Evolutionary conservation across 2,797 vertebrate species (phyloP).

Genomic region (Cuculus canorus): DNA sequence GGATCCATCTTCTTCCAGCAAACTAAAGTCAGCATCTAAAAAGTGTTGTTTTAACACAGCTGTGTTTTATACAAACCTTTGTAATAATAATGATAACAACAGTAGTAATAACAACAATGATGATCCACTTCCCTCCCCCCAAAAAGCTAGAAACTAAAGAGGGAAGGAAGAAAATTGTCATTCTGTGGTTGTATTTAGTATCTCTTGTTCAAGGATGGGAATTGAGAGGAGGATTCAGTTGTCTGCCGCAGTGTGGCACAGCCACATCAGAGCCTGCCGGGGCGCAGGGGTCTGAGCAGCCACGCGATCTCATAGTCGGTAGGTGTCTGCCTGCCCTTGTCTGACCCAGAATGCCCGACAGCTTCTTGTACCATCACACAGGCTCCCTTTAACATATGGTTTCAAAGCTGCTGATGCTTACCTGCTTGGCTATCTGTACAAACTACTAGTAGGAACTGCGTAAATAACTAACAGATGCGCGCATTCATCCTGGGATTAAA

Average conservation of each 20-base stretch:
- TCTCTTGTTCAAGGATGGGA: background rate
- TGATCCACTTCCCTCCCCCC: no score
- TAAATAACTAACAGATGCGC: conserved; percentile 32
- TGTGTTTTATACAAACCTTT: background rate
- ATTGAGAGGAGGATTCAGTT: background rate
- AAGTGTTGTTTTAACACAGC: background rate
- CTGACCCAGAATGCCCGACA: background rate
- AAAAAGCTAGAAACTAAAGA: background rate
- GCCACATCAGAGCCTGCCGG: background rate
- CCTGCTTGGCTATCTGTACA: conserved; percentile 59
- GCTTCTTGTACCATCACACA: background rate
- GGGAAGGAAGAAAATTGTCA: background rate
- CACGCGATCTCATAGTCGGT: background rate
- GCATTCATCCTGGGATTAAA: conserved; percentile 12
- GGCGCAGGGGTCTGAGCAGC: background rate
- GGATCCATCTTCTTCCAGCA: background rate
- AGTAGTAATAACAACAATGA: no score
- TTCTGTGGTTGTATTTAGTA: background rate
- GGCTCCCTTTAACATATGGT: conserved; percentile 4
- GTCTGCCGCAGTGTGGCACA: background rate
- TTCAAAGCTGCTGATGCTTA: conserved; percentile 61
- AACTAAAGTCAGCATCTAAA: background rate
- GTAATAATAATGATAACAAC: background rate
- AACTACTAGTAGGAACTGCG: conserved; percentile 37
- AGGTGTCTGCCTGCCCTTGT: background rate